Evolutionary conservation across 1,140 invertebrate species (phyloP).

Genomic region (Calliopsis andreniformis): DNA sequence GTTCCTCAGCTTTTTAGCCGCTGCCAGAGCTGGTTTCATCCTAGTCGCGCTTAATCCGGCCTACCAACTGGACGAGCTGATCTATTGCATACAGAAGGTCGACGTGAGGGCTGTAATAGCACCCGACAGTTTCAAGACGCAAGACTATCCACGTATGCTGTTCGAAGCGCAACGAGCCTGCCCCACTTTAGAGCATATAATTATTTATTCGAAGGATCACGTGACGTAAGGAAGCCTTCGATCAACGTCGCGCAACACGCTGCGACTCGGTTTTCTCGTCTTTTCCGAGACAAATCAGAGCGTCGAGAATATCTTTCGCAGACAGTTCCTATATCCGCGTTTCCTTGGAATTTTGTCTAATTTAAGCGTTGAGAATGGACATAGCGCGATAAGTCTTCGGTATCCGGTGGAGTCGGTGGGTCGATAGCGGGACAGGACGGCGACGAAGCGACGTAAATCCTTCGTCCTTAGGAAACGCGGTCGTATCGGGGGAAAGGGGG

Average conservation of each 20-base stretch:
- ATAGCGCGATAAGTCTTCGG: slow-evolving; percentile 28
- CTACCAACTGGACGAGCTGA: slow-evolving; percentile 89
- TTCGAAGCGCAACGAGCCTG: slow-evolving; percentile 68
- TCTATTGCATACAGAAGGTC: slow-evolving; percentile 91
- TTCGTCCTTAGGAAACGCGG: slow-evolving; percentile 38
- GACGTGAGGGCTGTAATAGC: slow-evolving; percentile 87
- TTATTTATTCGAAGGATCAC: slow-evolving; percentile 81
- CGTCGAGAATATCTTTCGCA: neutral
- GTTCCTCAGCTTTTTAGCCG: slow-evolving; percentile 89
- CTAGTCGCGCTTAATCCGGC: slow-evolving; percentile 93
- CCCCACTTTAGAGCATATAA: slow-evolving; percentile 81
- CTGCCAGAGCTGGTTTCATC: slow-evolving; percentile 91
- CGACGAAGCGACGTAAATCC: slow-evolving; percentile 26
- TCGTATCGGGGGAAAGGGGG: slow-evolving; percentile 5
- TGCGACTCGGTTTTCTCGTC: neutral
- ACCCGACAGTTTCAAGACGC: slow-evolving; percentile 84
- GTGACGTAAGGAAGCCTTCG: slow-evolving; percentile 79
- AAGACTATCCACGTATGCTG: slow-evolving; percentile 89
- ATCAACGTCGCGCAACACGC: slow-evolving; percentile 63
- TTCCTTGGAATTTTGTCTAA: slow-evolving; percentile 33
- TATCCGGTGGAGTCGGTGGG: slow-evolving; percentile 13
- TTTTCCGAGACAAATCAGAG: neutral
- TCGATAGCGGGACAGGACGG: slow-evolving; percentile 30
- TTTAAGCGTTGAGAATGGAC: slow-evolving; percentile 22
- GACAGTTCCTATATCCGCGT: slow-evolving; percentile 9